Conservation (phyloP, 2,113 vertebrate species). For the Colinus virginianus region DNA sequence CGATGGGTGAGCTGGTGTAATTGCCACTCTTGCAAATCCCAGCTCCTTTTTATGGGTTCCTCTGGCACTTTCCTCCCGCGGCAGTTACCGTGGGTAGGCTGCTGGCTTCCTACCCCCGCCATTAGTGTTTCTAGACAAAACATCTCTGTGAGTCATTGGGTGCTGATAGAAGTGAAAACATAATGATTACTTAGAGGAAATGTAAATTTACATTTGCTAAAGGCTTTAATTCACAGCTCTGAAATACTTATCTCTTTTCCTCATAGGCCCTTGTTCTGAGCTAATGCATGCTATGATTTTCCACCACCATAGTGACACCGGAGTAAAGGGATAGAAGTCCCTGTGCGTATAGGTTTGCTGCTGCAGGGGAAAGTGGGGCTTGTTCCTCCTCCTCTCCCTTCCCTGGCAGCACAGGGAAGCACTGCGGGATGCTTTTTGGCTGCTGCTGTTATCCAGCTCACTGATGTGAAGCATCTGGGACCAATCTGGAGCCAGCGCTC, state of each 20-base stretch:
- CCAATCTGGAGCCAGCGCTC: not conserved
- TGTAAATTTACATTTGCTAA: constrained; percentile 70
- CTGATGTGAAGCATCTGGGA: not conserved
- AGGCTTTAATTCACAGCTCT: constrained; percentile 60
- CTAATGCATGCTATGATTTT: constrained; percentile 41
- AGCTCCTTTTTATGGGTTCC: constrained; percentile 39
- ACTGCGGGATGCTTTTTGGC: not conserved
- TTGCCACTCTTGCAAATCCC: constrained; percentile 20
- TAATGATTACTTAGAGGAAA: constrained; percentile 70
- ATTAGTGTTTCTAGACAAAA: constrained; percentile 65
- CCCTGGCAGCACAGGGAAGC: not conserved
- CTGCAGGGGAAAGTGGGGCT: not conserved
- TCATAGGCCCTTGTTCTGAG: constrained; percentile 31
- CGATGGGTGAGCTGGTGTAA: constrained; percentile 6
- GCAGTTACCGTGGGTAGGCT: constrained; percentile 27
- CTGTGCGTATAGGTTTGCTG: not conserved
- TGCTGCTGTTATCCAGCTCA: not conserved
- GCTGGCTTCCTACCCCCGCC: constrained; percentile 49
- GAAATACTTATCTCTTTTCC: constrained; percentile 48
- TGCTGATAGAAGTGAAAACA: constrained; percentile 59
- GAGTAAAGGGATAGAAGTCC: not conserved
- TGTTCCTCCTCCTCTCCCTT: not conserved
- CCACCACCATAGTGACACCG: not conserved
- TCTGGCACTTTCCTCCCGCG: constrained; percentile 39
- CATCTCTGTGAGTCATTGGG: constrained; percentile 69